Evolutionary conservation across 2,888 invertebrate genomes (phyloP), one percentile per base, ranked within the genome.

Genomic region (Troglohyphantes excavatus): DNA sequence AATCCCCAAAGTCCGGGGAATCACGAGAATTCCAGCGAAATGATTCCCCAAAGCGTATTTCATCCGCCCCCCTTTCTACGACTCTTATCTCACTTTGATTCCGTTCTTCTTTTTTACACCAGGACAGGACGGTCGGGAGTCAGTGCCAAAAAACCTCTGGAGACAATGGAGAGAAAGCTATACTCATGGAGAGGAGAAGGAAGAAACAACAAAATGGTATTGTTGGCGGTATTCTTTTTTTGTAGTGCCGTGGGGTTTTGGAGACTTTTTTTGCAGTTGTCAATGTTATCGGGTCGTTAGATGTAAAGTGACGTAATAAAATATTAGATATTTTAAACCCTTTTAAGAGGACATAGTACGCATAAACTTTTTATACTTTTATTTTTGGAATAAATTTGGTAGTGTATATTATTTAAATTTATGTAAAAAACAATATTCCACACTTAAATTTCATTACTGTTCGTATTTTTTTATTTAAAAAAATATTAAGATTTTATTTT

Each of bases 1-100:
- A 63, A 39, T 17, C 21, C 19, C 7, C 9, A 2, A 33, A 39
- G 33, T 6, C 33, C 33, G 3, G 33, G 33, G 9, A 27, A 23
- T 33, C 26, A 81, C 81, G 53, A 81, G 82, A 82, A 82, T 26
- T 33, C 70, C 23, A 72, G 39, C 70, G 53, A 82, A 82, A 82
- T 82, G 82, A 68, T 70, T 82, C 70, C 82, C 82, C 33, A 72
- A 82, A 61, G 72, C 19, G 43, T 53, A 53, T 26, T 43, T 53
- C 13, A 13, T 13, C 27, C 68, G n/a, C 23, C 43, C 67, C 46
- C 53, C 27, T 76, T 76, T 53, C n/a, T 53, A 9, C 53, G 0
- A 53, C 17, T 53, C 53, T 53, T 53, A 53, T n/a, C 53, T 39
- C 39, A 39, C 39, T 39, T n/a, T 39, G 39, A 39, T 13, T 39